These are phyloP conservation scores for Yoshiicerus persimilis DNA, from an alignment of 1,140 invertebrate genomes.

Conservation along the genomic window DNA sequence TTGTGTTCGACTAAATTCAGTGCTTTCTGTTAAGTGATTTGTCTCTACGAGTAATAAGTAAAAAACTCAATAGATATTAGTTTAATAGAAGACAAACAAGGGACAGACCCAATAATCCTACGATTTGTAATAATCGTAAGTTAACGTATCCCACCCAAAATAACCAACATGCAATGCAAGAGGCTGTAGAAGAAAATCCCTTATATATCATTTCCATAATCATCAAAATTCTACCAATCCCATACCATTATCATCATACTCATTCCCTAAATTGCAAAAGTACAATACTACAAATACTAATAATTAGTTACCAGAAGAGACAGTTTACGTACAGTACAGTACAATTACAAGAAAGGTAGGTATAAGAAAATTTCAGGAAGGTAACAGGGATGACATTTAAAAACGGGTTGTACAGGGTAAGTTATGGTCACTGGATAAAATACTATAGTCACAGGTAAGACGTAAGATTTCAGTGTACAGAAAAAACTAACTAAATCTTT, in stretches of 20 bases:
- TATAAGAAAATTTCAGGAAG: not conserved
- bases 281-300: not conserved
- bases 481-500: not conserved
- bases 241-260: not conserved
- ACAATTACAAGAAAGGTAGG: not conserved
- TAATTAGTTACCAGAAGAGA: conserved; percentile 5
- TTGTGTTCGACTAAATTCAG: not conserved
- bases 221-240: not conserved
- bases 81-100: not conserved
- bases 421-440: not conserved
- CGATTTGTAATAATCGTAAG: not conserved
- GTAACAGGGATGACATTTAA: not conserved
- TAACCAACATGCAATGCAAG: conserved; percentile 15
- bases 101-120: not conserved
- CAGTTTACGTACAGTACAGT: conserved; percentile 11
- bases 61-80: not conserved
- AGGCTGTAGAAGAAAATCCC: not conserved
- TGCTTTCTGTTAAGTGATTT: not conserved
- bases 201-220: conserved; percentile 4
- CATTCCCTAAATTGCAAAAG: conserved; percentile 10
- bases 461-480: not conserved
- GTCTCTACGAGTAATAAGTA: not conserved
- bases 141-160: conserved; percentile 1
- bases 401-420: too few relatives aligned
- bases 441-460: not conserved